Conservation (phyloP, 2,888 invertebrate species). For the Cheilosia variabilis region DNA sequence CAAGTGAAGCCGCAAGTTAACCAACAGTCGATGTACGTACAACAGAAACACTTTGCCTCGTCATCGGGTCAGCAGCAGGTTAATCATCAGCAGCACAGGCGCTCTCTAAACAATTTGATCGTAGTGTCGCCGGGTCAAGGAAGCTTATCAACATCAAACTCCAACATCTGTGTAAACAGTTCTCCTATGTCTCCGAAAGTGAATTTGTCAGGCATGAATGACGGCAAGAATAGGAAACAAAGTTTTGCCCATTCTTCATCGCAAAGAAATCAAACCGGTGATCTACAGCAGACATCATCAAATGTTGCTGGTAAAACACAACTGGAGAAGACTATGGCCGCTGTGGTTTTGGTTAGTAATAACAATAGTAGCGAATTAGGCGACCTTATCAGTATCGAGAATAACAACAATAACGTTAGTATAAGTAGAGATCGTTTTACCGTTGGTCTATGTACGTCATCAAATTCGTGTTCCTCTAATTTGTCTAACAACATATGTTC, state of each 20-base stretch:
- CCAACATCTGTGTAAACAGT: slow-evolving; percentile 31
- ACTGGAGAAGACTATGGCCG: slow-evolving; percentile 81
- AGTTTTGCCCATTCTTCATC: slow-evolving; percentile 41
- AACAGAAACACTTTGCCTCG: slow-evolving; percentile 68
- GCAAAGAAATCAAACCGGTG: slow-evolving; percentile 51
- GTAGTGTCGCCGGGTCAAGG: slow-evolving; percentile 81
- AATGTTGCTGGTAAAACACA: slow-evolving; percentile 47
- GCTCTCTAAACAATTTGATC: slow-evolving; percentile 83
- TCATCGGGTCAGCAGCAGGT: slow-evolving; percentile 48
- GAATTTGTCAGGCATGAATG: slow-evolving; percentile 24
- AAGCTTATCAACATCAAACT: slow-evolving; percentile 77
- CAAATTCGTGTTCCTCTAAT: slow-evolving; percentile 63
- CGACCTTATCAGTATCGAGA: slow-evolving; percentile 39
- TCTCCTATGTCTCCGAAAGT: slow-evolving; percentile 35
- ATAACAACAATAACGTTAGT: slow-evolving; percentile 58
- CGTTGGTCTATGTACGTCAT: slow-evolving; percentile 54
- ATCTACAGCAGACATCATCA: slow-evolving; percentile 57
- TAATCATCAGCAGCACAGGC: slow-evolving; percentile 78
- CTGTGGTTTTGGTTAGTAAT: slow-evolving; percentile 82
- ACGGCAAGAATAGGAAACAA: slow-evolving; percentile 54
- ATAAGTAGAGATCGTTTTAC: slow-evolving; percentile 37
- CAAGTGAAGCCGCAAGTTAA: slow-evolving; percentile 58
- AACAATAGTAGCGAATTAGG: slow-evolving; percentile 67
- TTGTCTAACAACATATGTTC: slow-evolving; percentile 68
- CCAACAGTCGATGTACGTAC: slow-evolving; percentile 74